phyloP scores from a whole-genome alignment of 1,140 invertebrate species.

The Drosophila pachea region DNA sequence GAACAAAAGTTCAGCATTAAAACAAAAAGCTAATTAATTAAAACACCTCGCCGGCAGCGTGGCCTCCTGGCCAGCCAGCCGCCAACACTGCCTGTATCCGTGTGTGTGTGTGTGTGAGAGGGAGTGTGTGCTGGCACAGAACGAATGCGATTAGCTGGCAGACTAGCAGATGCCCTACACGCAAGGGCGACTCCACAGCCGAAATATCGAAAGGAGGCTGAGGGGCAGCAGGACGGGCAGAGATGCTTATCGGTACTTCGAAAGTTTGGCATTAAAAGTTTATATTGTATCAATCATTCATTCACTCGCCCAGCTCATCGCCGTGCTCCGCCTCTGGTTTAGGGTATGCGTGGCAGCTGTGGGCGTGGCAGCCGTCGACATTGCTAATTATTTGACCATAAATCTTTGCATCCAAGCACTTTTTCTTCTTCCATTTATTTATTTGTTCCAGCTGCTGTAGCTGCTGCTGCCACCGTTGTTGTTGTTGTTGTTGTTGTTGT shows the following conservation, averaged over 20 bases:
- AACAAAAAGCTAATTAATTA: conserved; percentile 77
- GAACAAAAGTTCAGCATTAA: conserved; percentile 62
- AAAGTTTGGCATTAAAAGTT: too few relatives aligned
- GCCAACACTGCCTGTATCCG: background rate
- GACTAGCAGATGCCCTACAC: conserved; percentile 13
- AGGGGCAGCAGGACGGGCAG: too few relatives aligned
- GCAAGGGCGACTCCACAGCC: too few relatives aligned
- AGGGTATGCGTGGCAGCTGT: conserved; percentile 12
- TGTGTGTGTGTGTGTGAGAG: conserved; percentile 7
- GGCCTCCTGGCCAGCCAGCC: conserved; percentile 4
- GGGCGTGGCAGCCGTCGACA: conserved; percentile 28
- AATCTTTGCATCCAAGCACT: conserved; percentile 39
- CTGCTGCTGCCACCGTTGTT: too few relatives aligned
- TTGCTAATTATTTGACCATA: conserved; percentile 54
- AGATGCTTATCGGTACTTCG: too few relatives aligned
- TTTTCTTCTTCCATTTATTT: conserved; percentile 17
- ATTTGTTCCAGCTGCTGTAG: conserved; percentile 1
- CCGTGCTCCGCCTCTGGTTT: background rate
- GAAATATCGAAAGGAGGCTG: too few relatives aligned
- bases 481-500: conserved; percentile 16
- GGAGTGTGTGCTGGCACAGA: background rate
- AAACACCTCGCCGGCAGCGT: conserved; percentile 59
- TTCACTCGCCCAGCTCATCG: background rate
- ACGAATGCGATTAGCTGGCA: too few relatives aligned
- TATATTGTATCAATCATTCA: background rate